Evolutionary conservation across 2,888 invertebrate genomes (phyloP).

Genomic region (Teleiodes luculella): DNA sequence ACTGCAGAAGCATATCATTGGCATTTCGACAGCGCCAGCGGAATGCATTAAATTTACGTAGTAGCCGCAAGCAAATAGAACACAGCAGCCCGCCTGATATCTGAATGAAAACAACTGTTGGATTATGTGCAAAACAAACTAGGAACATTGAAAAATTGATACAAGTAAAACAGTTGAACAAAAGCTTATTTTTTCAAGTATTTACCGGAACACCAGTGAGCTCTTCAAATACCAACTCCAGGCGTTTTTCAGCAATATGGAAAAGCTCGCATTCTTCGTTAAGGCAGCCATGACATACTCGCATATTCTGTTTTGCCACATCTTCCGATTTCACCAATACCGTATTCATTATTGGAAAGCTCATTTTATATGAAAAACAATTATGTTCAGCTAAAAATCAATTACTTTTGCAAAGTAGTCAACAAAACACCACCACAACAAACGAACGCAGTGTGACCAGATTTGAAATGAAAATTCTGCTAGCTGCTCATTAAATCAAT

Average conservation of each 20-base stretch:
- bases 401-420: not conserved
- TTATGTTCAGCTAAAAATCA: not conserved
- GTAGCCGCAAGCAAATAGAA: not conserved
- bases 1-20: not conserved
- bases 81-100: not conserved
- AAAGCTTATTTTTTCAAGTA: not conserved
- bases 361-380: not conserved
- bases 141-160: not conserved
- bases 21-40: not conserved
- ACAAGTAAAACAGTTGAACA: not conserved
- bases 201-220: not conserved
- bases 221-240: not conserved
- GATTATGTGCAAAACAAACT: not conserved
- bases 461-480: not conserved
- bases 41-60: not conserved
- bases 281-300: not conserved
- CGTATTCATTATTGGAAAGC: not conserved
- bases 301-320: not conserved
- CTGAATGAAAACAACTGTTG: not conserved
- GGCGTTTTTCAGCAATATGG: not conserved
- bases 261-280: not conserved
- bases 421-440: too few species aligned
- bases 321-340: not conserved
- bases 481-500: too few species aligned
- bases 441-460: conserved; percentile 9